Evolutionary conservation across 2,888 invertebrate genomes (phyloP), one percentile per base, ranked within the genome.

Genomic region (Scaeva pyrastri): DNA sequence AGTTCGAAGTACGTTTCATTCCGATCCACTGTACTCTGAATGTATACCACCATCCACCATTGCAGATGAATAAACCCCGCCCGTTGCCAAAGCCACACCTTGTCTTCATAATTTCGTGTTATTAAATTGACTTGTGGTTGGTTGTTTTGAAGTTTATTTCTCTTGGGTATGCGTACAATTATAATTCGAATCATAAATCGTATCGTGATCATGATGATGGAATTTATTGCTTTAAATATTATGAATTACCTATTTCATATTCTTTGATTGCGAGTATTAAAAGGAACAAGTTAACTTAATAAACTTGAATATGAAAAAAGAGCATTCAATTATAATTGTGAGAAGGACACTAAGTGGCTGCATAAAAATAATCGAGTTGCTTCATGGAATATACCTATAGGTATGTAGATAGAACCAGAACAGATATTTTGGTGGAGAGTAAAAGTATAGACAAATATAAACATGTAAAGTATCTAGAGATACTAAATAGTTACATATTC

Each of bases 41-140:
- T 23, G 2, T 2, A n/a, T 26, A 55, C 14, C 14, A 31, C 14
- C 56, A 45, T 2, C 55, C 68, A 81, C 85, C 85, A 85, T 81
- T 55, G 81, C 72, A 76, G 80, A 70, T 56, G 76, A 85, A 80
- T 72, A 77, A 85, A 81, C 87, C 55, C 83, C 87, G 68, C 82
- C 87, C 72, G 50, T 23, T 21, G 19, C 21, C 41, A 21, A 60
- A 55, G 78, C 81, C 86, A 86, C 86, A 82, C 86, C 86, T 78
- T 39, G 56, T 71, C 43, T 19, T 56, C 50, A 50, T 81, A n/a
- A 50, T 23, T 74, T 62, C 26, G 14, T 71, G 70, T 58, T 55
- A 43, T 74, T 50, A 66, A 77, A 82, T 77, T 77, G 43, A 31
- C 64, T 62, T 71, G 77, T 52, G 82, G 81, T 86, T 81, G 81